Evolutionary conservation across 2,113 vertebrate species (phyloP).

Genomic region (Odontesthes bonariensis): DNA sequence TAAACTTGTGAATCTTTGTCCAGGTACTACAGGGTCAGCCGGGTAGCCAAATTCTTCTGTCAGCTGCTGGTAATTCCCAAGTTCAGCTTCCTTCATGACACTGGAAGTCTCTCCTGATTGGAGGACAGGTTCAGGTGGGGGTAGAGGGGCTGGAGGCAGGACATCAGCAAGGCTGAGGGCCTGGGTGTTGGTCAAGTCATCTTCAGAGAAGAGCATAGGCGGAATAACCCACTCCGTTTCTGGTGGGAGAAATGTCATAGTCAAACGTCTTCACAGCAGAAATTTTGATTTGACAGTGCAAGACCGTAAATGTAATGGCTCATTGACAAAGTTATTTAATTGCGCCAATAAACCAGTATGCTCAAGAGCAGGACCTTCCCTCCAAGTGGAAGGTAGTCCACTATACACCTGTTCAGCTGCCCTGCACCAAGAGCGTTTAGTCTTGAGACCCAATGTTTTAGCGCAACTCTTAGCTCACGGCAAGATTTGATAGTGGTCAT

Average conservation of each 20-base stretch:
- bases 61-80: constrained; percentile 7
- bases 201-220: not conserved
- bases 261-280: too few relatives aligned
- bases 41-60: constrained; percentile 3
- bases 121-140: not conserved
- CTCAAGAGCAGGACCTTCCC: too few relatives aligned
- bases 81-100: not conserved
- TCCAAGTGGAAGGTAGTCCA: too few relatives aligned
- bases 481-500: too few relatives aligned
- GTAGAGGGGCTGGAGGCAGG: not conserved
- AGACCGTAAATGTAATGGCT: too few relatives aligned
- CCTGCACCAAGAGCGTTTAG: too few relatives aligned
- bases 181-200: not conserved
- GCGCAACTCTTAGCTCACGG: too few relatives aligned
- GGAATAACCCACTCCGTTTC: constrained; percentile 12
- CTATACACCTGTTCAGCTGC: too few relatives aligned
- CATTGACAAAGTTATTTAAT: too few relatives aligned
- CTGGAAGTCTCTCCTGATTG: constrained; percentile 33
- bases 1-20: not conserved
- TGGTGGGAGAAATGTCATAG: accelerated
- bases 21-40: not conserved
- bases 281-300: too few relatives aligned
- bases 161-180: not conserved
- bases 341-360: too few relatives aligned
- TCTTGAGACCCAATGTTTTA: too few relatives aligned